Evolutionary conservation across 2,888 invertebrate genomes (phyloP).

Genomic region (Plemyria rubiginata): DNA sequence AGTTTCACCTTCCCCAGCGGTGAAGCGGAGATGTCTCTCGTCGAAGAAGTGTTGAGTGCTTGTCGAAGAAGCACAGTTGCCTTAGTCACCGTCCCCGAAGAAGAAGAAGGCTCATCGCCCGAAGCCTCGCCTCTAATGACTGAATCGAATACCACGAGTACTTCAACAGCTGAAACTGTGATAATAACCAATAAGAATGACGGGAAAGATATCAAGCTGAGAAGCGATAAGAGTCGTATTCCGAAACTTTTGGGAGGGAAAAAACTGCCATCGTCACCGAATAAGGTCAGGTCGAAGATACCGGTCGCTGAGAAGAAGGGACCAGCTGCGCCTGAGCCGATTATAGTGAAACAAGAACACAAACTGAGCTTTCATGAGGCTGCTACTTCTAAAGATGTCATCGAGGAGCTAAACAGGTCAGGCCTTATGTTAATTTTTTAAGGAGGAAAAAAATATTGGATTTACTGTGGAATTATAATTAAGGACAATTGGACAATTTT

Average conservation of each 20-base stretch:
- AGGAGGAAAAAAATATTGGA: too few species aligned
- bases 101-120: constrained; percentile 85
- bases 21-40: constrained; percentile 73
- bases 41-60: constrained; percentile 77
- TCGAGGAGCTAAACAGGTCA: constrained; percentile 88
- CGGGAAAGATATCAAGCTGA: constrained; percentile 67
- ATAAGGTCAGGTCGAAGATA: constrained; percentile 70
- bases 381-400: constrained; percentile 90
- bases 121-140: constrained; percentile 86
- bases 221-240: constrained; percentile 83
- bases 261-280: constrained; percentile 77
- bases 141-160: constrained; percentile 87
- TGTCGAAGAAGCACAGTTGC: constrained; percentile 75
- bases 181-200: constrained; percentile 86
- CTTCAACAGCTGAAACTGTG: constrained; percentile 89
- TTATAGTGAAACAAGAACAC: constrained; percentile 83
- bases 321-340: constrained; percentile 60
- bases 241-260: constrained; percentile 81
- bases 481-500: too few species aligned
- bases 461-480: too few species aligned
- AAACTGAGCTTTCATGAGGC: constrained; percentile 89
- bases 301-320: constrained; percentile 67
- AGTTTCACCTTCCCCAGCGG: constrained; percentile 65
- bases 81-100: constrained; percentile 86
- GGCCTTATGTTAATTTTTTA: constrained; percentile 6